Base-by-base conservation (phyloP, 2,888 invertebrate species). In the Lithosia quadra region DNA sequence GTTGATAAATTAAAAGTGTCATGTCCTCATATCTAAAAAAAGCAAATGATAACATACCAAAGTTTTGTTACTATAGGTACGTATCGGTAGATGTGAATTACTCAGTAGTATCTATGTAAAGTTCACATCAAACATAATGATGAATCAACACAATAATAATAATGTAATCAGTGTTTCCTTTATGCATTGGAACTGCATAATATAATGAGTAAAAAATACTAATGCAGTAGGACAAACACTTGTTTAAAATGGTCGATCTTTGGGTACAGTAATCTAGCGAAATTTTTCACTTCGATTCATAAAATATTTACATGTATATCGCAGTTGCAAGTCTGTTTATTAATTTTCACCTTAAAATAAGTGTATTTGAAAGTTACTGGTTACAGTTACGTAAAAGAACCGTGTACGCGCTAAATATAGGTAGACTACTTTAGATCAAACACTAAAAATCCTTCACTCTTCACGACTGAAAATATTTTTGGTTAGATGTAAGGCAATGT, bases 1-100 rank as follows among this genome's bases (percentile, higher is more conserved):
- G 34, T 39, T 24, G 65, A 62, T 55, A 39, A 39, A 56, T 21
- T 36, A 57, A 56, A 56, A 36, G 61, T 39, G 67, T 63, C 63
- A 61, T 63, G 63, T 55, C 34, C 49, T 34, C 53, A 22, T 58
- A 58, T 63, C 22, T 55, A 53, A 49, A 21, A 33, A 63, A 53
- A 13, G 21, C 11, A 24, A 1, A 39, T 11, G 36, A 56, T 24
- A 56, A 39, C 3, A 57, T 57, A 39, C 28, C 8, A 60, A 55
- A 49, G 9, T 7, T 58, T n/a, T n/a, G 58, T 22, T 57, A 57
- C 24, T 36, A 39, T 58, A 43, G 15, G 15, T 43, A 49, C n/a
- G 5, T 43, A 43, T 43, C 49, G 18, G n/a, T n/a, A 9, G n/a
- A n/a, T 49, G 49, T 49, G 18, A 49, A 8, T n/a, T 49, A 49